A percentile compares a stretch with the other conserved stretches of the same genome.
Conservation (phyloP, 1,140 invertebrate genomes). For the Drosophila quadrilineata region DNA sequence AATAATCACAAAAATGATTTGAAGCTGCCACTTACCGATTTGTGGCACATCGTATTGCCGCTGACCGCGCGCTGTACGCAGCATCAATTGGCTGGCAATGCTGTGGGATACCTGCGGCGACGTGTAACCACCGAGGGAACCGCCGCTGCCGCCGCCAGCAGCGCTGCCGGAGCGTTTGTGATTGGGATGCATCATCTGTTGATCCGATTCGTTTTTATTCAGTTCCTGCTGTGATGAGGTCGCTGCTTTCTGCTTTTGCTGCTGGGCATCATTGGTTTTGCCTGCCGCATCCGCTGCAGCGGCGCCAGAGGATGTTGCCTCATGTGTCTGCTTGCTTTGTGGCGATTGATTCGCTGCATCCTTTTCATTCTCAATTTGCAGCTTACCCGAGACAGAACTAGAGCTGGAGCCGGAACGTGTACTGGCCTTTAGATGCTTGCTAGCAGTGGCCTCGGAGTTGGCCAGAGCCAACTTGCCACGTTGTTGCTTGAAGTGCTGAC, state of each 20-base stretch:
- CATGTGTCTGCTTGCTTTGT: constrained; percentile 10
- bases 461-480: constrained; percentile 59
- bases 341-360: neutral
- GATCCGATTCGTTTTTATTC: constrained; percentile 48
- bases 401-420: constrained; percentile 39
- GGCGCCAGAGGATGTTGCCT: constrained; percentile 6
- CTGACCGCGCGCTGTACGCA: constrained; percentile 85
- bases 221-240: constrained; percentile 23
- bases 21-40: constrained; percentile 84
- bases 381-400: constrained; percentile 43
- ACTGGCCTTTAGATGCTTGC: constrained; percentile 53
- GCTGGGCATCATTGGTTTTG: constrained; percentile 10
- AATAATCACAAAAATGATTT: neutral
- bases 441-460: constrained; percentile 64
- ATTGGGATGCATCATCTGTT: constrained; percentile 54
- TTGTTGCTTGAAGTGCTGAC: constrained; percentile 69
- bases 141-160: constrained; percentile 10
- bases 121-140: constrained; percentile 38
- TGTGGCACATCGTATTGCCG: constrained; percentile 87
- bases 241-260: constrained; percentile 20
- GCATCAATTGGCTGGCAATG: constrained; percentile 84
- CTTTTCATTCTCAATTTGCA: constrained; percentile 2
- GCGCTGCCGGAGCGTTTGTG: constrained; percentile 66
- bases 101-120: constrained; percentile 66
- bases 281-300: constrained; percentile 2